These are phyloP conservation scores for Exephanes ischioxanthus DNA, from an alignment of 2,888 invertebrate genomes.

Conservation along the genomic window DNA sequence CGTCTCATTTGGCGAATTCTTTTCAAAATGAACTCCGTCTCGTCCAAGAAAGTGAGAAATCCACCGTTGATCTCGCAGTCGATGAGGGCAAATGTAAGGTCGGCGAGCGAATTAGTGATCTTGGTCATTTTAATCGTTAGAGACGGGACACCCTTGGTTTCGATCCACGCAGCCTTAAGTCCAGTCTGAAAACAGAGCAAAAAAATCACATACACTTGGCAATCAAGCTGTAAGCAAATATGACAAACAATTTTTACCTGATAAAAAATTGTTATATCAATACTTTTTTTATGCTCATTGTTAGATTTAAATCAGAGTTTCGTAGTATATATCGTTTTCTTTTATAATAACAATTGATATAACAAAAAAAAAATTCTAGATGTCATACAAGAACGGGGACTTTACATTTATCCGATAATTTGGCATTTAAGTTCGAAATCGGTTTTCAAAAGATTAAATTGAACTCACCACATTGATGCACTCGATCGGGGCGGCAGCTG, in stretches of 20 bases:
- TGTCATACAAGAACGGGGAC: neutral
- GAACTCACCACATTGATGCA: slow-evolving; percentile 72
- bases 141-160: slow-evolving; percentile 40
- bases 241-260: too few relatives aligned
- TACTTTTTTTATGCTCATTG: too few relatives aligned
- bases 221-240: too few relatives aligned
- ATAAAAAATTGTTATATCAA: neutral
- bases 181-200: slow-evolving; percentile 22
- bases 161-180: slow-evolving; percentile 26
- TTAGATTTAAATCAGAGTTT: neutral
- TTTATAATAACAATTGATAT: neutral
- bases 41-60: slow-evolving; percentile 25
- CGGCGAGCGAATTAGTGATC: slow-evolving; percentile 24
- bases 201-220: too few relatives aligned
- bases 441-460: neutral
- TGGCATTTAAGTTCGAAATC: neutral
- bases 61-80: slow-evolving; percentile 40
- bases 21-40: slow-evolving; percentile 19
- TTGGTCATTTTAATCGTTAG: slow-evolving; percentile 18
- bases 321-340: neutral
- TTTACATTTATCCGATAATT: neutral
- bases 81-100: slow-evolving; percentile 36
- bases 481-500: slow-evolving; percentile 53
- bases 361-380: neutral
- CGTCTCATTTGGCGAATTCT: slow-evolving; percentile 5